Conservation (phyloP, 2,888 invertebrate genomes). For the Eulithis prunata region DNA sequence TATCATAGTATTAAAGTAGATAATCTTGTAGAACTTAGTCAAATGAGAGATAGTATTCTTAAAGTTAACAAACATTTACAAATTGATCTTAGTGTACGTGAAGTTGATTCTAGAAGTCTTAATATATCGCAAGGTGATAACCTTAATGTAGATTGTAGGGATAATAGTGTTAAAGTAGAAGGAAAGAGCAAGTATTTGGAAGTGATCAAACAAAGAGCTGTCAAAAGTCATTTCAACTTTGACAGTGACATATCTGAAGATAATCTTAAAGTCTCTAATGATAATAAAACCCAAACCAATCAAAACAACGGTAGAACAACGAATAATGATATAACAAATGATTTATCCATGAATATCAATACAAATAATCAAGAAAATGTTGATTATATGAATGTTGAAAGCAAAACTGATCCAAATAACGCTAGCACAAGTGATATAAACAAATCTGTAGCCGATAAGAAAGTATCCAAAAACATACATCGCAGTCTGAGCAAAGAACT, state of each 20-base stretch:
- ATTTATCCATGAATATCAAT: neutral
- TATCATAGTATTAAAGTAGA: slow-evolving; percentile 19
- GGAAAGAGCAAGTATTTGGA: slow-evolving; percentile 5
- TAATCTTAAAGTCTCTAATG: no score
- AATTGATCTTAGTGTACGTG: slow-evolving; percentile 2
- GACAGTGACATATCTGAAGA: no score
- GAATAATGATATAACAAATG: neutral
- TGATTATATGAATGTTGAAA: neutral
- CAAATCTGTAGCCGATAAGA: slow-evolving; percentile 3
- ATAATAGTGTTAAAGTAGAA: neutral
- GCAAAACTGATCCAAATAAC: neutral
- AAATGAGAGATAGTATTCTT: slow-evolving; percentile 4
- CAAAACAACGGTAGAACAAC: neutral
- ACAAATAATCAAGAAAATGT: neutral
- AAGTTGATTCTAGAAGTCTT: neutral
- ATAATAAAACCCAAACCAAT: no score
- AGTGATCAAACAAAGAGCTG: neutral
- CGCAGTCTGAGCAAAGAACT: slow-evolving; percentile 1
- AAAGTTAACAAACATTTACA: slow-evolving; percentile 2
- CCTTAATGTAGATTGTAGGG: neutral
- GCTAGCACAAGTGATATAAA: neutral
- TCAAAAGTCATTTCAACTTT: neutral
- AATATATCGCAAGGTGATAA: slow-evolving; percentile 16
- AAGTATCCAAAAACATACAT: slow-evolving; percentile 13
- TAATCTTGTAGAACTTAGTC: slow-evolving; percentile 18